A percentile compares a stretch with the other conserved stretches of the same genome.
Conservation (phyloP, 2,113 vertebrate genomes). For the Bombycilla garrulus region DNA sequence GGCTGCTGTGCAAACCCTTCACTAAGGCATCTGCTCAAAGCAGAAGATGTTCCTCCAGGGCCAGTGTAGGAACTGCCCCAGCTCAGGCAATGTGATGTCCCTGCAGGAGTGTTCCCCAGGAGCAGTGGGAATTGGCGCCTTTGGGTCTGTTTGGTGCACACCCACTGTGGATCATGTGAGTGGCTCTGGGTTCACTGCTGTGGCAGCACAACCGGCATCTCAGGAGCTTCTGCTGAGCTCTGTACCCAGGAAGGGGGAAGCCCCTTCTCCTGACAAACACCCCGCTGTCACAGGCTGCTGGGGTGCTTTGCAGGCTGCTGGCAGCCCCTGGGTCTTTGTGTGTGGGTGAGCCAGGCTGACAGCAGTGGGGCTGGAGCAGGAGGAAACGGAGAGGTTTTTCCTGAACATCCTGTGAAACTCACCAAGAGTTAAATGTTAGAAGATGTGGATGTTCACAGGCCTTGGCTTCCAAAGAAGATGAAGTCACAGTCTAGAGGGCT, state of each 20-base stretch:
- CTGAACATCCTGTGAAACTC: background rate
- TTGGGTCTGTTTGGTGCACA: background rate
- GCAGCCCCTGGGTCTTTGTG: background rate
- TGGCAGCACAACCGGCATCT: background rate
- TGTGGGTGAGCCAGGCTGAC: background rate
- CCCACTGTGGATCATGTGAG: background rate
- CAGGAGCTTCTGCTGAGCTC: background rate
- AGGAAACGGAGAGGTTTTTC: background rate
- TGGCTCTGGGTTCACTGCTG: background rate
- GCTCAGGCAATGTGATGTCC: background rate
- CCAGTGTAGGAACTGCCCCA: rapidly evolving
- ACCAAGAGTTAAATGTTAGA: rapidly evolving
- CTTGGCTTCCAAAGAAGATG: background rate
- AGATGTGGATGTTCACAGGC: background rate
- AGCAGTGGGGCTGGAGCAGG: background rate
- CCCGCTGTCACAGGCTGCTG: background rate
- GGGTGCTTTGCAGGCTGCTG: background rate
- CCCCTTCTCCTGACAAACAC: background rate
- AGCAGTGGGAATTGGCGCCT: background rate
- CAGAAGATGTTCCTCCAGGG: background rate
- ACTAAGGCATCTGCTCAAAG: background rate
- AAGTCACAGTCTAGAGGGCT: background rate
- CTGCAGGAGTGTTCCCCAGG: background rate
- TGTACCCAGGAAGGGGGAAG: background rate
- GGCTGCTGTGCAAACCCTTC: background rate